Evolutionary conservation across 2,797 vertebrate species (phyloP), one percentile per base, ranked within the genome.

Genomic region (Poeciliopsis turneri): DNA sequence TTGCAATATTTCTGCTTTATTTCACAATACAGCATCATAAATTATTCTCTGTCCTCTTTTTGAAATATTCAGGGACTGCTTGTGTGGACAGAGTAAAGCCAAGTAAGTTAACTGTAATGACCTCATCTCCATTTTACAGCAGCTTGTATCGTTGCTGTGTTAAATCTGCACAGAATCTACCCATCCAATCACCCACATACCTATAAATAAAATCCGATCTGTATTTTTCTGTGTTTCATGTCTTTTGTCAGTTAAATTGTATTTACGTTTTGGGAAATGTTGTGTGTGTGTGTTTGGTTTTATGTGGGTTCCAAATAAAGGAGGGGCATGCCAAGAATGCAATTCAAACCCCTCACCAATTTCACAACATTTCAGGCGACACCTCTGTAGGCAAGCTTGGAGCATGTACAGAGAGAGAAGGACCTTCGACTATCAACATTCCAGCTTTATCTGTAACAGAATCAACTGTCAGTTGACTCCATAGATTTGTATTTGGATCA

Each of bases 21-120:
- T 86, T 86, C 74, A 75, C 83, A 70, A 84, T 55, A 79, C 47
- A 70, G 78, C 75, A 75, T 79, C 49, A 11, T 12, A 76, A 83
- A 74, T 85, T 81, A 81, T 80, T 82, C 71, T 76, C 49, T 39
- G 76, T 78, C 41, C 55, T 51, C 77, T 33, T 70, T 71, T 72
- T 46, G 61, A 88, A 71, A 71, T 74, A n/a, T 81, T 75, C 77
- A 83, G 84, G 78, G 78, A 78, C 79, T 72, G 41, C 51, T 47
- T 43, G 81, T 55, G 80, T 45, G 61, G 46, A 81, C 51, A 23
- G 79, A 89, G 82, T 81, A 86, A 87, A 90, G 36, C 28, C 72
- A 36, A 30, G 12, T 61, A 18, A 23, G 47, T 86, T 79, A 69
- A 78, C 79, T 78, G 49, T 51, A 68, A 12, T 68, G 80, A 25